Percentiles rank a stretch among this genome's conserved stretches.
Evolutionary conservation across 2,888 invertebrate species (phyloP).

Genomic region (Drosophila multiciliata): DNA sequence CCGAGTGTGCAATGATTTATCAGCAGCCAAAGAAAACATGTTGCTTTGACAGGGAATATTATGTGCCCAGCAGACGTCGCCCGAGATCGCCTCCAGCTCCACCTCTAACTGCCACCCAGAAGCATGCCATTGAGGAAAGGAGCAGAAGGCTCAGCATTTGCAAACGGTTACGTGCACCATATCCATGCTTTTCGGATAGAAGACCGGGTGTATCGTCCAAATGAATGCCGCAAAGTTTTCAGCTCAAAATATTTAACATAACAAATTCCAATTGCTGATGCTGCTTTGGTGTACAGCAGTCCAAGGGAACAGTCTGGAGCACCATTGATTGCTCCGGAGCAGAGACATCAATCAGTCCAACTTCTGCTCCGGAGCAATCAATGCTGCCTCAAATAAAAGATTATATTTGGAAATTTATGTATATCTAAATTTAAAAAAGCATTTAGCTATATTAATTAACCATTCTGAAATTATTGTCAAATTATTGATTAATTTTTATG

Average conservation of each 20-base stretch:
- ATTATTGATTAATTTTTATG: neutral
- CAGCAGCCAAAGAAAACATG: no score
- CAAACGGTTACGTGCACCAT: constrained; percentile 45
- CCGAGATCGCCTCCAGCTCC: neutral
- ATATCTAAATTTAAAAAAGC: neutral
- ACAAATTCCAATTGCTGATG: neutral
- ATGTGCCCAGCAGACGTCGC: constrained; percentile 31
- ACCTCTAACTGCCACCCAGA: constrained; percentile 12
- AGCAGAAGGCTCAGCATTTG: constrained; percentile 14
- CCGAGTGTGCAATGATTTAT: no score
- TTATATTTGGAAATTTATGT: neutral
- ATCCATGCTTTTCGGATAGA: constrained; percentile 59
- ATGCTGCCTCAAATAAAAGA: neutral
- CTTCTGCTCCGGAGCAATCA: neutral
- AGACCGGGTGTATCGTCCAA: rapidly evolving
- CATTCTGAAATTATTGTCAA: neutral
- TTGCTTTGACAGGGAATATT: constrained; percentile 36
- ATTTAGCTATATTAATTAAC: neutral
- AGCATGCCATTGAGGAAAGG: neutral
- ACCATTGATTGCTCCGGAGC: neutral
- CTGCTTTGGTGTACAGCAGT: neutral
- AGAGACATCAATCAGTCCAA: neutral
- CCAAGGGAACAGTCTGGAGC: neutral
- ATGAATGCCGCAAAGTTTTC: neutral
- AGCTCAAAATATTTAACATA: neutral